Conservation (phyloP, 1,140 invertebrate genomes). For the Pachypsylla venusta region DNA sequence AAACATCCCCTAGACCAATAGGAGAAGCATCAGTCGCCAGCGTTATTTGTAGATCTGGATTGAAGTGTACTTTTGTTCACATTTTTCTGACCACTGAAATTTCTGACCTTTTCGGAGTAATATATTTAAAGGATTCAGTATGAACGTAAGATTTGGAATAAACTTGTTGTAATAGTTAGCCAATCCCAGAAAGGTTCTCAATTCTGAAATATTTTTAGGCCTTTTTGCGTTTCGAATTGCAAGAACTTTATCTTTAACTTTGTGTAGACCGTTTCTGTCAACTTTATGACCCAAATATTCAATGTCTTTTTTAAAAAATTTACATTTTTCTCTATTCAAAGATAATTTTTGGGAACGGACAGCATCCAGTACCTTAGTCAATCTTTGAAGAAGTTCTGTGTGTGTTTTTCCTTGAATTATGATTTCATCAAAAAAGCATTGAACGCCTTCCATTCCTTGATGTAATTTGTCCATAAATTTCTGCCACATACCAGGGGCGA, state of each 20-base stretch:
- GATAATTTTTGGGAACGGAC: conserved; percentile 4
- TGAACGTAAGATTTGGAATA: conserved; percentile 19
- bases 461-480: conserved; percentile 27
- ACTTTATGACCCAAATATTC: conserved; percentile 23
- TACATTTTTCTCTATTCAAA: conserved; percentile 15
- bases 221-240: too few species aligned
- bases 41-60: conserved; percentile 28
- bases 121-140: conserved; percentile 18
- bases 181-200: conserved; percentile 28
- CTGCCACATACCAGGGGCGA: conserved; percentile 23
- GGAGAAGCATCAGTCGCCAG: conserved; percentile 35
- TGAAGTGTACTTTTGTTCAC: conserved; percentile 26
- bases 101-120: conserved; percentile 24
- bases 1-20: conserved; percentile 34
- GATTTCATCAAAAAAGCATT: conserved; percentile 12
- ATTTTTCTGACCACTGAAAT: conserved; percentile 27
- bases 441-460: conserved; percentile 17
- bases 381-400: not conserved
- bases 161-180: conserved; percentile 28
- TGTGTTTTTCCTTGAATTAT: too few species aligned
- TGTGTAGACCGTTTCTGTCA: conserved; percentile 19
- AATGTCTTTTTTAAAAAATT: conserved; percentile 15
- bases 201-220: conserved; percentile 23
- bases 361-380: not conserved
- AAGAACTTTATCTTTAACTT: conserved; percentile 20